phyloP scores from a whole-genome alignment of 1,140 invertebrate species.

The Carposina sasakii region DNA sequence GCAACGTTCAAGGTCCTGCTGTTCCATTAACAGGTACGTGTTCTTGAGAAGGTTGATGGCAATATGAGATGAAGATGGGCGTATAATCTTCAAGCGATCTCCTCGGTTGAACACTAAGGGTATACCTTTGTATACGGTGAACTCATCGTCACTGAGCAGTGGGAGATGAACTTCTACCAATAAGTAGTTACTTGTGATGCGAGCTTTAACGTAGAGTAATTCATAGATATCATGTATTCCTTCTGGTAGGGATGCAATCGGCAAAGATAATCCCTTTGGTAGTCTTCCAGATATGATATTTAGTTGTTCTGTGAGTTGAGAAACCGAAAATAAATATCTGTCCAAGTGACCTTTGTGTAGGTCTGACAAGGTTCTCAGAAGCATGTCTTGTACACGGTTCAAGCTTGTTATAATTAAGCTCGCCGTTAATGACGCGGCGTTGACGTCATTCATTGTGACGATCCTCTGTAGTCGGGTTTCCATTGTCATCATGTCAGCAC shows the following conservation, averaged over 20 bases:
- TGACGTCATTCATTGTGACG: conserved; percentile 4
- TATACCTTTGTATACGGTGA: neutral
- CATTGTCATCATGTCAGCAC: neutral
- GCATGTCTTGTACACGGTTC: conserved; percentile 14
- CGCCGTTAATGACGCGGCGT: conserved; percentile 5
- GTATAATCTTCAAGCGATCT: neutral
- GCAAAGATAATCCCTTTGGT: conserved; percentile 11
- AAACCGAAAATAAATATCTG: conserved; percentile 12
- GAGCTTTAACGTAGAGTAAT: neutral
- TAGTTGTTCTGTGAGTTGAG: conserved; percentile 17
- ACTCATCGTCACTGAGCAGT: neutral
- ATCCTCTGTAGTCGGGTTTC: neutral
- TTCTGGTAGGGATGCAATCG: too few species aligned
- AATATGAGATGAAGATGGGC: neutral
- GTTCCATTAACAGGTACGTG: neutral
- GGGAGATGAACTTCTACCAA: neutral
- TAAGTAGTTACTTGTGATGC: neutral
- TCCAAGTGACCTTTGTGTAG: conserved; percentile 16
- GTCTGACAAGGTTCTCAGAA: conserved; percentile 18
- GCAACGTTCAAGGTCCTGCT: neutral
- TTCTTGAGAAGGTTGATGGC: neutral
- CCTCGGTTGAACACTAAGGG: neutral
- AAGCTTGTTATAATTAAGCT: conserved; percentile 13
- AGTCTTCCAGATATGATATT: conserved; percentile 21
- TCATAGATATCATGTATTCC: neutral